Evolutionary conservation across 2,113 vertebrate species (phyloP).

Genomic region (Paracyprichromis sp.): DNA sequence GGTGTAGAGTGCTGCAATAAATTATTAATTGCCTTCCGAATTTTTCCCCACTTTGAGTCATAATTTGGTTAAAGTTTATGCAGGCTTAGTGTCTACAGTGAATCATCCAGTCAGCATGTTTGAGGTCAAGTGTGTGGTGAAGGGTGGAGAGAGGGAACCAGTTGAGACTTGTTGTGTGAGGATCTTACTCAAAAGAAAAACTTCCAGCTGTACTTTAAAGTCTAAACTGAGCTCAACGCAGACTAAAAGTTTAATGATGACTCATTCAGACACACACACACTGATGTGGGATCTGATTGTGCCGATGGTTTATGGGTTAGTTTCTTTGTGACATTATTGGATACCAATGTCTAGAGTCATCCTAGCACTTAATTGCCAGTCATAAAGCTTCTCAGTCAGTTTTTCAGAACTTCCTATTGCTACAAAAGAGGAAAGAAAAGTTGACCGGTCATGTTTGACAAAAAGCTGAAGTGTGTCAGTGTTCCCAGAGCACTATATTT

Average conservation of each 20-base stretch:
- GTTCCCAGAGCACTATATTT: neutral
- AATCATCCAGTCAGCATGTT: slow-evolving; percentile 52
- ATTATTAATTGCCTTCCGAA: slow-evolving; percentile 18
- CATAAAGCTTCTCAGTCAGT: neutral
- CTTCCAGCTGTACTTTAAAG: slow-evolving; percentile 34
- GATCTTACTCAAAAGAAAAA: slow-evolving; percentile 41
- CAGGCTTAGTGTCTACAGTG: slow-evolving; percentile 20
- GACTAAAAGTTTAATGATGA: slow-evolving; percentile 27
- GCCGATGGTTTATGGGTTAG: slow-evolving; percentile 7
- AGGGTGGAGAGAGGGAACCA: slow-evolving; percentile 37
- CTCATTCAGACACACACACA: slow-evolving; percentile 32
- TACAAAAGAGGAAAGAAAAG: neutral
- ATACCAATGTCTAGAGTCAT: slow-evolving; percentile 13
- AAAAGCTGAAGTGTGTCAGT: neutral
- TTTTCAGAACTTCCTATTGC: neutral
- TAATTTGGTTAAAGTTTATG: slow-evolving; percentile 23
- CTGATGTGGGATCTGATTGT: slow-evolving; percentile 32
- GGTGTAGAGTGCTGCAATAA: neutral
- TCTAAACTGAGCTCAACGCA: neutral
- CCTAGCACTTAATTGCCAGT: neutral
- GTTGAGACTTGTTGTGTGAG: slow-evolving; percentile 57
- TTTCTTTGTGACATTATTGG: neutral
- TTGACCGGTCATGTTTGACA: neutral
- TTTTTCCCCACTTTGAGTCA: slow-evolving; percentile 27
- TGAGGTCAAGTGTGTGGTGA: slow-evolving; percentile 56